Evolutionary conservation across 2,888 invertebrate species (phyloP).

Genomic region (Rhorus exstirpatorius): DNA sequence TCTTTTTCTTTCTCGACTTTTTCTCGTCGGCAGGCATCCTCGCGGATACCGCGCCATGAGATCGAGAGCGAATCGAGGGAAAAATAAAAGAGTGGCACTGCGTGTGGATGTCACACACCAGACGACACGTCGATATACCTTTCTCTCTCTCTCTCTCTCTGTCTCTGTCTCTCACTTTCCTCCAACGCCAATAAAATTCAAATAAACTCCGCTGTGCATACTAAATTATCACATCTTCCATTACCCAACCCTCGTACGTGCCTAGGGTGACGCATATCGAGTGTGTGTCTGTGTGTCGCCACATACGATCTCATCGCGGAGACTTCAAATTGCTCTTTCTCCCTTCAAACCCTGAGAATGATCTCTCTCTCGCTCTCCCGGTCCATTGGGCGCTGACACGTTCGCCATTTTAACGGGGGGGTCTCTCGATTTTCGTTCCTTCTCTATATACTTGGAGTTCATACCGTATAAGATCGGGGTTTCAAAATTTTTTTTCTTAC

Average conservation of each 20-base stretch:
- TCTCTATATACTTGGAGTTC: background rate
- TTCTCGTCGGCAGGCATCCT: background rate
- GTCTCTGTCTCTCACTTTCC: slow-evolving; percentile 79
- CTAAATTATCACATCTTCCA: slow-evolving; percentile 86
- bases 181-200: slow-evolving; percentile 85
- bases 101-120: slow-evolving; percentile 46
- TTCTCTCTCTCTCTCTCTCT: slow-evolving; percentile 56
- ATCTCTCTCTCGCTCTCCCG: slow-evolving; percentile 9
- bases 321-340: background rate
- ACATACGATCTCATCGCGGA: background rate
- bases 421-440: background rate
- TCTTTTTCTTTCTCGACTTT: slow-evolving; percentile 29
- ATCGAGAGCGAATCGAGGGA: slow-evolving; percentile 34
- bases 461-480: no score
- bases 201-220: slow-evolving; percentile 86
- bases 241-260: slow-evolving; percentile 78
- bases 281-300: background rate
- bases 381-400: slow-evolving; percentile 49
- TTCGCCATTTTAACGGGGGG: slow-evolving; percentile 59
- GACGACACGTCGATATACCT: background rate
- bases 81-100: slow-evolving; percentile 1
- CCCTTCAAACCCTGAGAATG: background rate
- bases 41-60: slow-evolving; percentile 48
- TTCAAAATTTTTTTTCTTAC: no score
- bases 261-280: slow-evolving; percentile 36